A percentile compares a stretch with the other conserved stretches of the same genome.
These are phyloP conservation scores for Vultur gryphus DNA, from an alignment of 2,797 vertebrate genomes.

Conservation along the genomic window DNA sequence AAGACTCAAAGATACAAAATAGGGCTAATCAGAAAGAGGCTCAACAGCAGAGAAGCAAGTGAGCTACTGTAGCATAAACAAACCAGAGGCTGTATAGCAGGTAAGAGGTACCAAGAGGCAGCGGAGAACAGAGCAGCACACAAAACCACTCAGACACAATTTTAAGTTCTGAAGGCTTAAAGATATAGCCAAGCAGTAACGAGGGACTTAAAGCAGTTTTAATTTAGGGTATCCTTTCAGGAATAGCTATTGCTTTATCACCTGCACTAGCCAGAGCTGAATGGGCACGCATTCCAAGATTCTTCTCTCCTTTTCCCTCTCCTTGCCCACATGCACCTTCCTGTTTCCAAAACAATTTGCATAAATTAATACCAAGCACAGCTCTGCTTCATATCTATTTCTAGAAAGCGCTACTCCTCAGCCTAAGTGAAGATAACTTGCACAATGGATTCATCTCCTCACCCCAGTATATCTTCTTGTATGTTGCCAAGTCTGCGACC, in stretches of 20 bases:
- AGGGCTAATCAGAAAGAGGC: too few species aligned
- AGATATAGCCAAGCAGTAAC: background rate
- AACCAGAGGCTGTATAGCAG: rapidly evolving
- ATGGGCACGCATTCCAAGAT: rapidly evolving
- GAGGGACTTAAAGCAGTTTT: background rate
- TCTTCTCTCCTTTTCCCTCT: background rate
- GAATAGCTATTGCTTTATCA: background rate
- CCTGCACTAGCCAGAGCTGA: background rate
- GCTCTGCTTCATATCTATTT: too few species aligned
- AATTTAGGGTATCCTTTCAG: background rate
- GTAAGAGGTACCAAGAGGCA: too few species aligned
- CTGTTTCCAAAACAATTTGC: background rate
- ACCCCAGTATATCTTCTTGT: rapidly evolving
- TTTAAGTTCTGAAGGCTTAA: background rate
- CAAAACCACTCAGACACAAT: background rate
- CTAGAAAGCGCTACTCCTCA: background rate
- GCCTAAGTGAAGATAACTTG: rapidly evolving
- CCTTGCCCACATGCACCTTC: too few species aligned
- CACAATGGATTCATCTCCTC: background rate
- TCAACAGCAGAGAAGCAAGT: background rate
- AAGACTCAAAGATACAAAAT: background rate
- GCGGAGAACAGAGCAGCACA: background rate
- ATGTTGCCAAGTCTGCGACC: background rate
- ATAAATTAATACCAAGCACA: background rate
- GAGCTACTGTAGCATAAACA: background rate